A percentile compares a stretch with the other conserved stretches of the same genome.
Conservation (phyloP, 2,113 vertebrate species). For the Hippocampus comes region DNA sequence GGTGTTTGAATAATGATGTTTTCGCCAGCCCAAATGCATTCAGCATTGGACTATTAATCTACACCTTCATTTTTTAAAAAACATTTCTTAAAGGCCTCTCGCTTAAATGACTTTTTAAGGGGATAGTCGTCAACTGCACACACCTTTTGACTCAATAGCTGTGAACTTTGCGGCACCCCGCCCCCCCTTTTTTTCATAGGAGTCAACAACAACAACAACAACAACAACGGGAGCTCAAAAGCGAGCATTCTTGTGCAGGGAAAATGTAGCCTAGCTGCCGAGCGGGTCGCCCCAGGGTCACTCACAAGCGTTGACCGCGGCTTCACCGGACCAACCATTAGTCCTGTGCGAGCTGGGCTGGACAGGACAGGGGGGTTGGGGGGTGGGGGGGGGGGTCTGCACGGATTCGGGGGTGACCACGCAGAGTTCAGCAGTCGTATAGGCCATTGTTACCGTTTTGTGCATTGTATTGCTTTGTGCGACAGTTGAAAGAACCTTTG, state of each 20-base stretch:
- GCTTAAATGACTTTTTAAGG: conserved; percentile 22
- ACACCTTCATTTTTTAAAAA: conserved; percentile 31
- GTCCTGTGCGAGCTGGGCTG: conserved; percentile 59
- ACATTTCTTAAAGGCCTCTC: conserved; percentile 11
- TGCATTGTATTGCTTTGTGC: neutral
- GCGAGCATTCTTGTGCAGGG: conserved; percentile 56
- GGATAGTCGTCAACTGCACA: conserved; percentile 46
- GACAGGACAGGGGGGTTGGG: conserved; percentile 46
- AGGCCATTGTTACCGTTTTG: conserved; percentile 44
- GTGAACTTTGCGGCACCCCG: conserved; percentile 49
- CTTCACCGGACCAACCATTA: conserved; percentile 66
- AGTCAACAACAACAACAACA: conserved; percentile 14
- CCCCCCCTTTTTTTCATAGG: too few relatives aligned
- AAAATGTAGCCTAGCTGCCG: conserved; percentile 68
- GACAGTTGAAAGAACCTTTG: too few relatives aligned
- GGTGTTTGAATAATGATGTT: conserved; percentile 13
- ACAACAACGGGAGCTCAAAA: conserved; percentile 53
- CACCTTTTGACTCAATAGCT: conserved; percentile 34
- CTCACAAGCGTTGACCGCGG: conserved; percentile 64
- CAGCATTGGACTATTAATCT: conserved; percentile 46
- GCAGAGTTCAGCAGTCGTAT: conserved; percentile 63
- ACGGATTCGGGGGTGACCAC: conserved; percentile 38
- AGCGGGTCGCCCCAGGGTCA: conserved; percentile 64
- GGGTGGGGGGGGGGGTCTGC: conserved; percentile 16
- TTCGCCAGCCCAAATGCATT: conserved; percentile 25